phyloP scores from a whole-genome alignment of 2,888 invertebrate species.

The Lasioglossum vierecki region DNA sequence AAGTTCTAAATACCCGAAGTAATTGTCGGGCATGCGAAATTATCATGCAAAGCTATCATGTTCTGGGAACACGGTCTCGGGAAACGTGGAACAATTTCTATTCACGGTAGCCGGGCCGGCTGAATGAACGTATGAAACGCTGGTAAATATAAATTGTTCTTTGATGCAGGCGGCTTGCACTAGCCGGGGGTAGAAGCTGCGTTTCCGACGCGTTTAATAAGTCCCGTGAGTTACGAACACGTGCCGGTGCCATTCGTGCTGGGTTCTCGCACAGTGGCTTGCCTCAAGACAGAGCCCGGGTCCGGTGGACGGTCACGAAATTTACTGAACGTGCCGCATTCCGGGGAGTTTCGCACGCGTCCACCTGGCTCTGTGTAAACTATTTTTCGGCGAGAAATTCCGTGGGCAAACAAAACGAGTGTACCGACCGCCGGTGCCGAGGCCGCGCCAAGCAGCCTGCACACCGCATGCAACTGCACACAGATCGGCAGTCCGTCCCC shows the following conservation, averaged over 20 bases:
- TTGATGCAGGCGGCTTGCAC: background rate
- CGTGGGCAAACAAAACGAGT: constrained; percentile 43
- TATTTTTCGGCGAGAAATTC: constrained; percentile 57
- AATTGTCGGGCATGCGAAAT: background rate
- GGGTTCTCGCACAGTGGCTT: background rate
- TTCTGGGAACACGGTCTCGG: background rate
- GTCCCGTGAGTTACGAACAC: constrained; percentile 33
- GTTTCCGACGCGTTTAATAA: constrained; percentile 40
- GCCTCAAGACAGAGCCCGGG: constrained; percentile 5
- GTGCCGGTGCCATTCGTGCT: background rate
- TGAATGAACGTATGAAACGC: constrained; percentile 12
- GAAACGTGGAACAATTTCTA: constrained; percentile 5
- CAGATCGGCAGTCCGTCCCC: constrained; percentile 12
- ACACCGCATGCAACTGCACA: constrained; percentile 36
- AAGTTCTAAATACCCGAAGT: background rate
- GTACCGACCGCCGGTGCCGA: background rate
- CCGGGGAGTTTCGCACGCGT: constrained; percentile 27
- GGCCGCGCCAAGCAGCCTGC: constrained; percentile 21
- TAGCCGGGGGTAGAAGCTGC: background rate
- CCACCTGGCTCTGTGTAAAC: constrained; percentile 33
- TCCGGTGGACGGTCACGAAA: constrained; percentile 31
- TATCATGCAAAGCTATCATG: background rate
- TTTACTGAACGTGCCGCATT: constrained; percentile 46
- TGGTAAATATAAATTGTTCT: constrained; percentile 20
- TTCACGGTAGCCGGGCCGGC: background rate